Evolutionary conservation across 2,797 vertebrate genomes (phyloP).

Genomic region (Phylloscopus collybita): DNA sequence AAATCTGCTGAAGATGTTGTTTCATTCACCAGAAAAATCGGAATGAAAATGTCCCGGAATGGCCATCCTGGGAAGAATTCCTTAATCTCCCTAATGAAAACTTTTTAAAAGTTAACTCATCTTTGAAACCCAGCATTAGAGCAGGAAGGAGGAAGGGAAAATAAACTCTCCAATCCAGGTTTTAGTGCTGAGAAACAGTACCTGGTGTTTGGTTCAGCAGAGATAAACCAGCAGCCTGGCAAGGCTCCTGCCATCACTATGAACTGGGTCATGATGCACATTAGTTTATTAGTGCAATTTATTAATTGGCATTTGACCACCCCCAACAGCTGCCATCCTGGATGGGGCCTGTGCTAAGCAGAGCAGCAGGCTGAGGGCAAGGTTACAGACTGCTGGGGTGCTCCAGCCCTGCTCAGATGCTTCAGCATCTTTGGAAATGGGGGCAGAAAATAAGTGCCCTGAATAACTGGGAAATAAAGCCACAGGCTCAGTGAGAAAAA

Average conservation of each 20-base stretch:
- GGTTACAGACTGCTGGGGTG: neutral
- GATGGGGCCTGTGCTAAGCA: neutral
- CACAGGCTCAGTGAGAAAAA: neutral
- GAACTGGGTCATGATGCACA: neutral
- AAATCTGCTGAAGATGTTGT: slow-evolving; percentile 8
- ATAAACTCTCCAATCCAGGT: neutral
- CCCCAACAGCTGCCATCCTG: neutral
- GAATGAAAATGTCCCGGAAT: neutral
- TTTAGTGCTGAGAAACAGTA: neutral
- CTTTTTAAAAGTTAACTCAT: neutral
- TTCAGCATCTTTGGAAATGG: neutral
- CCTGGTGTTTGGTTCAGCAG: neutral
- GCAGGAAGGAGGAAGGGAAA: neutral
- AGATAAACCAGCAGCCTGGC: neutral
- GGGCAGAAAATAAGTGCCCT: neutral
- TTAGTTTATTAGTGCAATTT: slow-evolving; percentile 2
- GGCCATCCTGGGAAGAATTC: neutral
- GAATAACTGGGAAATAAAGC: neutral
- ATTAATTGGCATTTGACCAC: neutral
- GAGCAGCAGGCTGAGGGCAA: neutral
- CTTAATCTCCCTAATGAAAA: neutral
- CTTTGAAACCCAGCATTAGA: neutral
- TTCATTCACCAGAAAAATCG: neutral
- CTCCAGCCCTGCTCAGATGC: neutral
- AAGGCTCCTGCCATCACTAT: neutral